Evolutionary conservation across 1,140 invertebrate species (phyloP).

Genomic region (Drosophila erecta): DNA sequence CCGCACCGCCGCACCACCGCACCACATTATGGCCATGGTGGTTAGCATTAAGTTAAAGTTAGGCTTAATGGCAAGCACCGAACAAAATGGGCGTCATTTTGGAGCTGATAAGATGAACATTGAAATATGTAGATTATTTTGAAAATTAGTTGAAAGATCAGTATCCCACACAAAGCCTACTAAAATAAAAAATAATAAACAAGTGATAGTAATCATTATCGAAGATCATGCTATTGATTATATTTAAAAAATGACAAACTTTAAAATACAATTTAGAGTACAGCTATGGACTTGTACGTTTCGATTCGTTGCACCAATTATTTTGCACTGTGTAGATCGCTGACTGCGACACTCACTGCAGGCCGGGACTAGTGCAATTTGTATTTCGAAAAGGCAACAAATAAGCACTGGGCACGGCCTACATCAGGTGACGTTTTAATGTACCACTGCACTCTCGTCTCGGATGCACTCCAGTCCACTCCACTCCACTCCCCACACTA

Average conservation of each 20-base stretch:
- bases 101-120: no score
- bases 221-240: no score
- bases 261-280: neutral
- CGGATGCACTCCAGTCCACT: conserved; percentile 14
- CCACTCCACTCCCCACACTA: neutral
- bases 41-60: conserved; percentile 29
- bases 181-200: no score
- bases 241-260: neutral
- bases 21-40: conserved; percentile 47
- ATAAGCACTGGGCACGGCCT: conserved; percentile 84
- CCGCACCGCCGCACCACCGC: conserved; percentile 29
- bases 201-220: no score
- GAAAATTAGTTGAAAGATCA: neutral
- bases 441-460: conserved; percentile 52
- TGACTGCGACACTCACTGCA: conserved; percentile 78
- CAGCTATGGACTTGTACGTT: neutral
- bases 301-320: no score
- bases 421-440: conserved; percentile 84
- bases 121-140: neutral
- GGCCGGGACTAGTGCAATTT: conserved; percentile 85
- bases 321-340: conserved; percentile 19
- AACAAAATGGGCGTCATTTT: neutral
- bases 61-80: conserved; percentile 22
- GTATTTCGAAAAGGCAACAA: conserved; percentile 75
- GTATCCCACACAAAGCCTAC: no score